Base-by-base conservation (phyloP, 2,797 vertebrate genomes). In the Hyperoplus lanceolatus region DNA sequence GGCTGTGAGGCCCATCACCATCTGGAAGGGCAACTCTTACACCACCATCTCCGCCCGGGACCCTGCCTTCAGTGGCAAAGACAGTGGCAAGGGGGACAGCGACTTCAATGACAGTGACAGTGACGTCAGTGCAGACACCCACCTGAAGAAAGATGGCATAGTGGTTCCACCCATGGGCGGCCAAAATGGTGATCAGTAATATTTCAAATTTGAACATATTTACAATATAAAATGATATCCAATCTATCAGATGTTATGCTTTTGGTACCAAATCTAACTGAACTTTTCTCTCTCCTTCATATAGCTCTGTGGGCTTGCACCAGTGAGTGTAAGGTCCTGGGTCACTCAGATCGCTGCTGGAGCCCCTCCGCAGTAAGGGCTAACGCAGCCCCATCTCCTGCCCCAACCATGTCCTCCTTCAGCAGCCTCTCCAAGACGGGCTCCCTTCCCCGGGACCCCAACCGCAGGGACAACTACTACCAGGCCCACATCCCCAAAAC, bases 31-130 rank as follows among this genome's bases (percentile, higher is more conserved):
- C 2, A 97, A 98, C 77, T 97, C 97, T 0, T 98, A 97, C 90
- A 97, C 97, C 80, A 97, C 97, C 70, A 97, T 98, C 83, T 97
- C 97, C 0, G 96, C 97, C 62, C 90, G 96, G 65, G 97, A 98
- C 87, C 97, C 96, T 0, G 97, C 97, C 74, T 99, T 99, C 91
- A 99, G 98, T 0, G 98, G 97, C 70, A 99, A 99, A 89, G 98
- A 99, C 92, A 99, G 98, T 0, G 97, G 98, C 48, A 98, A 99
- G 89, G 98, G 98, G 0, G 98, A 99, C 93, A 99, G 98, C 1
- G 98, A 99, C 93, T 99, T 98, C 93, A 99, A 98, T 0, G 97
- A 99, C 94, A 99, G 98, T 0, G 98, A 99, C 85, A 99, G 97
- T 0, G 98, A 99, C 77, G 96, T 98, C 88, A 99, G 98, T 0